Base-by-base conservation (phyloP, 2,888 invertebrate genomes). In the Alloplasta piceator region DNA sequence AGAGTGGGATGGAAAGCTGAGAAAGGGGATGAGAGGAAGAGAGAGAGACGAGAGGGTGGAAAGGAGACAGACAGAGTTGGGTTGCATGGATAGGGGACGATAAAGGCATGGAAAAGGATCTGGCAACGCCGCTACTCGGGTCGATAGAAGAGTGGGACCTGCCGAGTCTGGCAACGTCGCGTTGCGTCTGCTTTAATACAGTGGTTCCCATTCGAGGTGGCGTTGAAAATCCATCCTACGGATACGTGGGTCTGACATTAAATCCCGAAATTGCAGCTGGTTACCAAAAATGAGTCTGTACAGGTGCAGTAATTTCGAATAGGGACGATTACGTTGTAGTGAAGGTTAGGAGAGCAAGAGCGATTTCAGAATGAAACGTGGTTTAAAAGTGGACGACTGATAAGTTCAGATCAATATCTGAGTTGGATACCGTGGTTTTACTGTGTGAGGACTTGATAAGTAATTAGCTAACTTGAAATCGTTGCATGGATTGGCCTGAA, bases 101-200 rank as follows among this genome's bases (percentile, higher is more conserved):
- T 26, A 26, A 84, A 82, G 77, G 84, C 79, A 73, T 82, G 88
- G 87, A 89, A 89, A 87, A 87, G 88, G 89, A 89, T 82, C 85
- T 83, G 92, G 91, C 92, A 92, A 91, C 92, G 86, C 82, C 78
- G 92, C 26, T 1, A 26, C 87, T 79, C 89, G 92, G 26, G 91
- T 92, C 91, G 92, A 92, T 92, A 92, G 90, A 87, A 88, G 90
- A 89, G 89, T 89, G 89, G 87, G 88, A 88, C 85, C 85, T 83
- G 85, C 83, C 81, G 85, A 84, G 82, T 73, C 64, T 85, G 92
- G 92, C 92, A 91, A 91, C 91, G 84, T 85, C 80, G 91, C 90
- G 85, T 75, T 82, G 85, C 85, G 89, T 89, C 90, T 89, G 89
- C 89, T 89, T 88, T 86, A 89, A 88, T 87, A 81, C 87, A 89